phyloP scores from a whole-genome alignment of 64 coral and sea anemone genomes.

The Porites lutea region DNA sequence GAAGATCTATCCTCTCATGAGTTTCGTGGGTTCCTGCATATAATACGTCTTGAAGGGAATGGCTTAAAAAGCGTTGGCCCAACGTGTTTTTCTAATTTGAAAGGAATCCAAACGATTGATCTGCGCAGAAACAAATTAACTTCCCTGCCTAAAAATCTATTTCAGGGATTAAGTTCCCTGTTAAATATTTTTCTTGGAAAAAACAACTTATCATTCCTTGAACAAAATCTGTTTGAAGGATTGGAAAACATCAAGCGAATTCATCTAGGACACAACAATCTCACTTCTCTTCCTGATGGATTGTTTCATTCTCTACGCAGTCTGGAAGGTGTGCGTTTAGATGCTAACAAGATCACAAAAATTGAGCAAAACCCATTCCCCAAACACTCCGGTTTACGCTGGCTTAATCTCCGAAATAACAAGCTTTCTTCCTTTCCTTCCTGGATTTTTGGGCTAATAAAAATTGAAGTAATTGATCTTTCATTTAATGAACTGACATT shows the following conservation, averaged over 20 bases:
- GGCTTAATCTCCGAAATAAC: conserved; percentile 38
- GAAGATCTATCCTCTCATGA: conserved; percentile 19
- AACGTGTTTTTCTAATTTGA: conserved; percentile 29
- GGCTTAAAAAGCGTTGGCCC: conserved; percentile 42
- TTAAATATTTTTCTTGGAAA: conserved; percentile 38
- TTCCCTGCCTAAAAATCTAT: conserved; percentile 42
- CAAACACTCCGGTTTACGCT: conserved; percentile 32
- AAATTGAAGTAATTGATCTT: conserved; percentile 41
- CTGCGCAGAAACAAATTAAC: conserved; percentile 51
- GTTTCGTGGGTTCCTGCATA: conserved; percentile 60
- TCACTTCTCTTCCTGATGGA: conserved; percentile 6
- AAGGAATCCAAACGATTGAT: conserved; percentile 59
- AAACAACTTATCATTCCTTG: conserved; percentile 54
- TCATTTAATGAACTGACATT: conserved; percentile 62
- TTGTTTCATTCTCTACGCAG: conserved; percentile 21
- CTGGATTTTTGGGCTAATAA: conserved; percentile 39
- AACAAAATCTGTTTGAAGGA: conserved; percentile 35
- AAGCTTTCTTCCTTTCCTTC: conserved; percentile 36
- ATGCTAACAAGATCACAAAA: conserved; percentile 23
- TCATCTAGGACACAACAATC: conserved; percentile 38
- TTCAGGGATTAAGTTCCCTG: conserved; percentile 31
- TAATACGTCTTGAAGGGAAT: conserved; percentile 63
- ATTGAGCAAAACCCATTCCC: conserved; percentile 62
- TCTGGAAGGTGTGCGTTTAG: conserved; percentile 41
- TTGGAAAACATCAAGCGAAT: conserved; percentile 20